These are phyloP conservation scores for Manis pentadactyla DNA, from an alignment of 2,797 vertebrate species.

Conservation along the genomic window DNA sequence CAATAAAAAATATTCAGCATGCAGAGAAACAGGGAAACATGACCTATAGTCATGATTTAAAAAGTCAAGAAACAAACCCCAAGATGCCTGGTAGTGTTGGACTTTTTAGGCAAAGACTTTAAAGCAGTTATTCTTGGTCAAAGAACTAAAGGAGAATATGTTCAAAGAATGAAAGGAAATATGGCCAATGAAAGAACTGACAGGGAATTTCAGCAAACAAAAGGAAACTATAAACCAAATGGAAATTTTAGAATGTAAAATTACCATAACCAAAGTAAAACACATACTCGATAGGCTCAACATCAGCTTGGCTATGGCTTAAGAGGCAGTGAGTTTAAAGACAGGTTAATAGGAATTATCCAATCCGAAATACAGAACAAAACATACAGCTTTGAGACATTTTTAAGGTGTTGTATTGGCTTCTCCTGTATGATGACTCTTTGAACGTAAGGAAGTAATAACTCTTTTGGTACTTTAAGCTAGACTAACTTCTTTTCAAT, in stretches of 20 bases:
- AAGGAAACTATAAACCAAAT: neutral
- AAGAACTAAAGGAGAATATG: neutral
- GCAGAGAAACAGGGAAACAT: neutral
- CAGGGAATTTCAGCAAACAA: neutral
- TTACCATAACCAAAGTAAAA: neutral
- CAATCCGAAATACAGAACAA: neutral
- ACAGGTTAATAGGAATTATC: neutral
- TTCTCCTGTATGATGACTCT: neutral
- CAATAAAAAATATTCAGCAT: neutral
- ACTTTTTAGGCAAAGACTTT: neutral
- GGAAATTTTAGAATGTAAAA: neutral
- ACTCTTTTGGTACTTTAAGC: neutral
- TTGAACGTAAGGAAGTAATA: neutral
- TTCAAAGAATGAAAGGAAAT: neutral
- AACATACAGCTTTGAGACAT: neutral
- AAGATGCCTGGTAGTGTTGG: neutral
- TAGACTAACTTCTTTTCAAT: neutral
- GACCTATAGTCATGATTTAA: neutral
- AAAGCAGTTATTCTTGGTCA: neutral
- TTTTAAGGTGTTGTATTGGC: neutral
- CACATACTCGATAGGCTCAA: neutral
- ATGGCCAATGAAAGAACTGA: neutral
- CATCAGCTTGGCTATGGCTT: neutral
- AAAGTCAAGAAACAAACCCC: neutral
- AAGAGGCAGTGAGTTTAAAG: slow-evolving; percentile 10